Evolutionary conservation across 2,797 vertebrate species (phyloP), one percentile per base, ranked within the genome.

Genomic region (Anniella stebbinsi): DNA sequence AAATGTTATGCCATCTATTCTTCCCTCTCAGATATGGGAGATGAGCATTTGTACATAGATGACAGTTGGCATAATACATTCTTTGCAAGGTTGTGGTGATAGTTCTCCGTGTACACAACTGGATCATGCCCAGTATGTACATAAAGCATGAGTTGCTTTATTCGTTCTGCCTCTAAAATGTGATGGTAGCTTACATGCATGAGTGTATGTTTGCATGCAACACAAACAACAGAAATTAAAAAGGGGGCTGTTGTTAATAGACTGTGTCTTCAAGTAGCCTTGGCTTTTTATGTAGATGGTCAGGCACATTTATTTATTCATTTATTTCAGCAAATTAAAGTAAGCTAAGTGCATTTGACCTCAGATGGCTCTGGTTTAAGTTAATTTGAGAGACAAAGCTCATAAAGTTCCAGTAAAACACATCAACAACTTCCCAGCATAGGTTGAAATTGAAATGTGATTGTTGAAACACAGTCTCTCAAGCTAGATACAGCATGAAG

Each of bases 291-390:
- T 95, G 95, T 95, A 94, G 92, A 93, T 92, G 93, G 91, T 93
- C 91, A 92, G 93, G 92, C 90, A 88, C 86, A 92, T 95, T 95
- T 95, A 95, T 95, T 96, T 96, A 92, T 95, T 95, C 93, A 93
- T 96, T 97, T 95, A 96, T 96, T 95, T 95, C 93, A 96, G 95
- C 95, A 95, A 96, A 96, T 96, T 95, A 97, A 95, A 94, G 91
- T 93, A 90, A 95, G 94, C 90, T 92, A 93, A 93, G 94, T 63
- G 11, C 91, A 94, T 96, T 95, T 96, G 95, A 96, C 95, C 95
- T 96, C 93, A 93, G 93, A 94, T 93, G 95, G 95, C 92, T 90
- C 91, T 86, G 95, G 95, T 94, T 94, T 96, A 96, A 96, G 95
- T 96, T 96, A 95, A 96, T 96, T 96, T 95, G 95, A 95, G 93